A percentile compares a stretch with the other conserved stretches of the same genome.
These are phyloP conservation scores for Hermaeophaga mercurialis DNA, from an alignment of 2,888 invertebrate species.

Conservation along the genomic window DNA sequence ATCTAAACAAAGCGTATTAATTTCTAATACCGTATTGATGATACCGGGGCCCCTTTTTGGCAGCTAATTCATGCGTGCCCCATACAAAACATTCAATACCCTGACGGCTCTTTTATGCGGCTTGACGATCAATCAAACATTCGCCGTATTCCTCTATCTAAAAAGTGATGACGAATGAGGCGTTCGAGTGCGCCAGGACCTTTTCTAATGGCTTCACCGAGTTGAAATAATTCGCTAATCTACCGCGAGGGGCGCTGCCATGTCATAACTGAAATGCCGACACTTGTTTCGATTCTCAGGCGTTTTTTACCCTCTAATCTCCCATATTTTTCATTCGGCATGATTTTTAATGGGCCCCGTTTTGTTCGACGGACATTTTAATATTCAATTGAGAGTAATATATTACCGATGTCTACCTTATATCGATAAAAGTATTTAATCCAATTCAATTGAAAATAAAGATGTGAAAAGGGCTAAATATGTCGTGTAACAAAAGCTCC, in stretches of 20 bases:
- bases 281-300: conserved; percentile 54
- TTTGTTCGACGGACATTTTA: no score
- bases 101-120: conserved; percentile 53
- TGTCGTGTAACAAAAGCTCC: no score
- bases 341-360: conserved; percentile 22
- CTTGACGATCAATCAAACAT: conserved; percentile 51
- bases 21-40: conserved; percentile 50
- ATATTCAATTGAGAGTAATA: no score
- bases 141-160: conserved; percentile 31
- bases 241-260: conserved; percentile 47
- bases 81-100: conserved; percentile 52
- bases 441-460: no score
- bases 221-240: conserved; percentile 57
- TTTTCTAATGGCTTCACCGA: conserved; percentile 52
- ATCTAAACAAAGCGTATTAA: conserved; percentile 49
- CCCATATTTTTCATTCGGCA: conserved; percentile 32
- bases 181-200: conserved; percentile 32
- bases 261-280: conserved; percentile 49
- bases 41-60: conserved; percentile 48
- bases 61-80: conserved; percentile 51
- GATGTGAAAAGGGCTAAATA: no score
- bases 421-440: no score
- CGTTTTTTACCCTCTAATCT: conserved; percentile 40
- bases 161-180: conserved; percentile 36
- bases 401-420: no score